Evolutionary conservation across 2,888 invertebrate species (phyloP), one percentile per base, ranked within the genome.

Genomic region (Agapetus fuscipes): DNA sequence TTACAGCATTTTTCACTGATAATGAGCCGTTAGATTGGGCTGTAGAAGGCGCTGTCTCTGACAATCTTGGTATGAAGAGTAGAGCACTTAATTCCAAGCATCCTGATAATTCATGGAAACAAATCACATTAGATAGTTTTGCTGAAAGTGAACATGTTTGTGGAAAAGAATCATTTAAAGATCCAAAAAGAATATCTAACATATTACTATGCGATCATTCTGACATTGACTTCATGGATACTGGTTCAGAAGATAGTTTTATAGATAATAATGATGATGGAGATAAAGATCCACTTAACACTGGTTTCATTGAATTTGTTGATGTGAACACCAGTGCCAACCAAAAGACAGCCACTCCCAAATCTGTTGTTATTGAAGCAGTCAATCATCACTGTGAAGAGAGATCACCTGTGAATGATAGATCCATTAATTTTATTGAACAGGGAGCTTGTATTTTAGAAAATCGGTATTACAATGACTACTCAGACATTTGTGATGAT

Each of bases 11-110:
- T 2, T 64, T 87, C 9, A 87, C 88, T 0, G 89, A 89, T 59
- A 88, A 88, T 0, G 89, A 89, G 55, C 64, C 88, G n/a, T 88
- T 87, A 0, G 89, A 90, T 57, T 89, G 88, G 89, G 87, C 86
- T 0, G 76, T 83, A 3, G 88, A 89, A 53, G 83, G 80, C 48
- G 79, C 76, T 27, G 82, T 80, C 2, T 76, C 84, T 1, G 86
- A 86, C 51, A 84, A 85, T 55, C 74, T 84, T 39, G 76, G 76
- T 27, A 59, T 56, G 46, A 62, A 58, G 44, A 64, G 60, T 12
- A 58, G 61, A 45, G 63, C 68, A 49, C 53, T 64, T 45, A 55
- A 57, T 30, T 59, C 59, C 20, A 51, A 55, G 11, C 54, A 54
- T 20, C 59, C 61, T 45, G 51, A 61, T 34, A 63, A 61, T 49